Evolutionary conservation across 2,888 invertebrate species (phyloP), one percentile per base, ranked within the genome.

Genomic region (Euproctis similis): DNA sequence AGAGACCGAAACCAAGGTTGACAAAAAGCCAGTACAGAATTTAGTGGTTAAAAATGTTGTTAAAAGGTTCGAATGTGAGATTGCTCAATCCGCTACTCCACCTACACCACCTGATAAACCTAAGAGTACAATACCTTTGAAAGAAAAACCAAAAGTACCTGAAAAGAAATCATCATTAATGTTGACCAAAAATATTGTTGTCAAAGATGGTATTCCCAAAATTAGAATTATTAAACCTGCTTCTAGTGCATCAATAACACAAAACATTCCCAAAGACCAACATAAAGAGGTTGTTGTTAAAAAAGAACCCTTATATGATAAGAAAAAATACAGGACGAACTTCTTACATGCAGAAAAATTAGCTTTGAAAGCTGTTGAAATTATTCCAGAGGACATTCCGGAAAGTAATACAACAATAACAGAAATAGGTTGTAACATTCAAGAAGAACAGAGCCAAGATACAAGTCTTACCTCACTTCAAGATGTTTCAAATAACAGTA

Each of bases 141-240:
- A 71, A 69, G 80, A 82, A 60, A 88, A 88, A 76, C 87, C 87
- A 23, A 86, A 85, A 78, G 80, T 88, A 73, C 87, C 87, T 70
- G 87, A 87, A 69, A 88, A 87, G 56, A 87, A 86, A 66, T 77
- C 85, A 44, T 74, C 81, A 45, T 48, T 85, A 72, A 69, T 78
- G 13, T 66, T 85, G 73, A 84, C 85, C 24, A 86, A 86, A 63
- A 86, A 86, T 51, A 41, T 86, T 42, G 85, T 86, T 8, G 69
- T 85, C 8, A 85, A 75, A 48, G 85, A 87, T 46, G 86, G 86
- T 33, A 69, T 85, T 35, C 77, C 81, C 40, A 86, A 86, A 75
- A 72, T 86, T 33, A 86, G 72, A 65, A 70, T 70, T n/a, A 70
- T 74, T 20, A 85, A 74, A 62, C 59, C 73, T 16, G 30, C 53